Conservation (phyloP, 2,888 invertebrate genomes). For the Tenthredo scrophulariae region DNA sequence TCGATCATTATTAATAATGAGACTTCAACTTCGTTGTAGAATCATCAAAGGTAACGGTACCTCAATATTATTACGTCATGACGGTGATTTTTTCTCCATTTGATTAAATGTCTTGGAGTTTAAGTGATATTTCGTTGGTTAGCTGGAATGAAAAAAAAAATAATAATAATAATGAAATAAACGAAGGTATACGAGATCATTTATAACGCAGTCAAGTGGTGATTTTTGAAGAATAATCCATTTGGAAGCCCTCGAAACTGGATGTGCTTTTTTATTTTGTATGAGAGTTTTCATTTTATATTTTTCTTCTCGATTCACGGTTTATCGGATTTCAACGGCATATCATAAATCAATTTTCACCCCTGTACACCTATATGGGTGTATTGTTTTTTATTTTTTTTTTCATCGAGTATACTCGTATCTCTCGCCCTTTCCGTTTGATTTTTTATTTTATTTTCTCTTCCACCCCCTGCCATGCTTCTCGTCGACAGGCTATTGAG, state of each 20-base stretch:
- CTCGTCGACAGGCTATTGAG: constrained; percentile 23
- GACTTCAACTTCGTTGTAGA: not conserved
- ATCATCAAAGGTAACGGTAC: not conserved
- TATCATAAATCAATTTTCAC: constrained; percentile 35
- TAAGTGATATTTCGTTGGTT: not conserved
- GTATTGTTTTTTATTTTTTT: constrained; percentile 46
- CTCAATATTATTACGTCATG: not conserved
- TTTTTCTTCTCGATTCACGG: constrained; percentile 32
- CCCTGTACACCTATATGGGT: not conserved
- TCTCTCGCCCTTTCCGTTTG: not conserved
- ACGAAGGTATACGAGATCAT: not conserved
- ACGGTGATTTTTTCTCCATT: not conserved
- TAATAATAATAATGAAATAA: no score
- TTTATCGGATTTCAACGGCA: constrained; percentile 22
- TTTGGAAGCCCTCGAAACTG: not conserved
- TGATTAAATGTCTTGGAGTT: not conserved
- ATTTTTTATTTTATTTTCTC: not conserved
- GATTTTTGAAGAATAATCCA: not conserved
- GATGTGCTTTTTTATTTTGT: not conserved
- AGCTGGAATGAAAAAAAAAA: not conserved
- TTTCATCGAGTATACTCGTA: constrained; percentile 53
- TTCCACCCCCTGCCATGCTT: not conserved
- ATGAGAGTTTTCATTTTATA: not conserved
- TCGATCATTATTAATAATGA: not conserved
- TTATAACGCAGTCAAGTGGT: not conserved